Base-by-base conservation (phyloP, 1,140 invertebrate species). In the Melipona quadrifasciata region DNA sequence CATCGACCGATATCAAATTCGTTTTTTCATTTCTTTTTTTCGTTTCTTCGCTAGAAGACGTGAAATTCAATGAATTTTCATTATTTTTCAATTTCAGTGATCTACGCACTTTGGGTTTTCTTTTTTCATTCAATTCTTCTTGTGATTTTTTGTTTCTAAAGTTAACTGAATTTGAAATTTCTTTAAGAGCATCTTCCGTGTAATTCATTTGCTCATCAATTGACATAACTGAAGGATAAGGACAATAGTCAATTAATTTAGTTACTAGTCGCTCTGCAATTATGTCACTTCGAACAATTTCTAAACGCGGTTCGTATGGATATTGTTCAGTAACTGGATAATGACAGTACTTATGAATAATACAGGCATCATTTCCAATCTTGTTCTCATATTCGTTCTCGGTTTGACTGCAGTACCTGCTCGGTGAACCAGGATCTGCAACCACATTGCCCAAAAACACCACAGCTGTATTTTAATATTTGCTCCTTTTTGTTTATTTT, bases 361-460 rank as follows among this genome's bases (percentile, higher is more conserved):
- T 2, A 21, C 2, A n/a, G 19, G 21, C 39, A 53, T 61, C 65
- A 16, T 39, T 58, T 31, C 53, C 39, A 31, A 34, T 64, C 39
- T 71, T 68, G 27, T 53, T 21, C 14, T 61, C 70, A 65, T 71
- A 16, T 14, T 86, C 81, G 72, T 77, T 82, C 64, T 79, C 82
- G 87, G 81, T 87, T 76, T 87, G 79, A 88, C 86, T 90, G 91
- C 86, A 90, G 74, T 68, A 90, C 75, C 84, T 89, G 87, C 91
- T 91, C 80, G 85, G 82, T 65, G 85, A 75, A 87, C 85, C 88
- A 89, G 73, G 79, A 94, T 94, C 93, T 94, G 93, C 80, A 94
- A 94, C 77, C 81, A 93, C 82, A 91, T 90, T 80, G 90, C 85
- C 91, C 91, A 90, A 89, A 74, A 39, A 80, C 47, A 74, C 57